Evolutionary conservation across 37 sponge, comb jelly and placozoan species (phyloP), one percentile per base, ranked within the genome.

Genomic region (Ephydatia muelleri): DNA sequence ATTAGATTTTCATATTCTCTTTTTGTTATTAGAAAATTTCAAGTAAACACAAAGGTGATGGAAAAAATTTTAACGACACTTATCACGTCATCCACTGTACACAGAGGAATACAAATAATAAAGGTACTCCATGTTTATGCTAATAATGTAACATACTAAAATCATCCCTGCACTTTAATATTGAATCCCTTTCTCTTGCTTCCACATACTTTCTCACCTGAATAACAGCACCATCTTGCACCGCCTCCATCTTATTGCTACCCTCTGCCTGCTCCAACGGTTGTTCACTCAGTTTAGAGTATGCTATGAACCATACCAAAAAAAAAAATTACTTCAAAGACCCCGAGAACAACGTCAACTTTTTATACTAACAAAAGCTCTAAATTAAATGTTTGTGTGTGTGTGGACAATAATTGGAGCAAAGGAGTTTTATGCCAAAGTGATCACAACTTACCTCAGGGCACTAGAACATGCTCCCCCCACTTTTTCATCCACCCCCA

Each of bases 361-460:
- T 21, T 57, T 57, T n/a, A n/a, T n/a, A n/a, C n/a, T n/a, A n/a
- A n/a, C n/a, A 13, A 16, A 13, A 57, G 19, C 16, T 19, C 9
- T 21, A 57, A n/a, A n/a, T n/a, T 82, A 72, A 68, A 40, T 71
- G 82, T 28, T 0, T 72, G 73, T 75, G 28, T 72, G 74, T 72
- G 49, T 82, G 57, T 39, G 72, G 12, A 29, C 70, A 36, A 32
- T 35, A 32, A 2, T 19, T 69, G 22, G 37, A 69, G 33, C 5
- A 65, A 29, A 0, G 26, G 19, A 19, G 9, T 57, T 32, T 2
- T 23, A 14, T 12, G 29, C 27, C 16, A 33, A 1, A 0, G 5
- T n/a, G n/a, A n/a, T n/a, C n/a, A n/a, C 12, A 14, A 71, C 35
- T 71, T 34, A 36, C 72, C 30, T 71, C 72, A 36, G n/a, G 12